Percentiles rank a stretch among this genome's conserved stretches.
phyloP scores from a whole-genome alignment of 2,888 invertebrate genomes.

The Spialia ferax region DNA sequence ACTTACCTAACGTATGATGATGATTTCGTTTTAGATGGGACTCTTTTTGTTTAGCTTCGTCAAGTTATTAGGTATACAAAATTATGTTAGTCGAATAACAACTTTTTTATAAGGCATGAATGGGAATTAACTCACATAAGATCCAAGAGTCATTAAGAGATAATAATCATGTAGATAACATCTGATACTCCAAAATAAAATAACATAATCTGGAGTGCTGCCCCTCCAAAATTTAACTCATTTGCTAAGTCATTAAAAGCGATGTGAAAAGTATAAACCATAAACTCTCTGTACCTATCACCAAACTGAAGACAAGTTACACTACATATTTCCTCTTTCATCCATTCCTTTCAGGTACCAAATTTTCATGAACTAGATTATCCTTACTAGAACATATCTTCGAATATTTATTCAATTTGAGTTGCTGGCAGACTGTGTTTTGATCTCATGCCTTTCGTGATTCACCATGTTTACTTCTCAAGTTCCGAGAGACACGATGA shows the following conservation, averaged over 20 bases:
- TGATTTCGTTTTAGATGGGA: neutral
- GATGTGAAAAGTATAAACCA: neutral
- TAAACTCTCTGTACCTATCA: neutral
- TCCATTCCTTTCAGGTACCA: neutral
- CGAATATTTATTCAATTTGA: constrained; percentile 22
- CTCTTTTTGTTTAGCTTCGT: neutral
- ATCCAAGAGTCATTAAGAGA: too few species aligned
- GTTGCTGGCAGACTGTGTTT: too few species aligned
- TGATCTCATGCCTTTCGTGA: constrained; percentile 32
- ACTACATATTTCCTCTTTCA: too few species aligned
- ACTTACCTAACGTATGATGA: too few species aligned
- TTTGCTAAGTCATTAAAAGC: neutral
- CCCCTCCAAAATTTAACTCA: too few species aligned
- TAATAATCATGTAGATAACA: too few species aligned
- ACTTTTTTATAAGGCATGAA: too few species aligned
- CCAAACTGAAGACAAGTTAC: neutral
- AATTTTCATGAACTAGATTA: neutral
- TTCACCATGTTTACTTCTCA: constrained; percentile 45
- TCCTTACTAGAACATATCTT: neutral
- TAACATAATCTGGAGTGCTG: too few species aligned
- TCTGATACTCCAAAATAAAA: too few species aligned
- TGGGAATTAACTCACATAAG: too few species aligned
- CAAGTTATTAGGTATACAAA: neutral
- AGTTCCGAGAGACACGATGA: constrained; percentile 55
- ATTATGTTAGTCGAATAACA: too few species aligned